These are phyloP conservation scores for Aphodius sticticus DNA, from an alignment of 2,888 invertebrate genomes.

Conservation along the genomic window DNA sequence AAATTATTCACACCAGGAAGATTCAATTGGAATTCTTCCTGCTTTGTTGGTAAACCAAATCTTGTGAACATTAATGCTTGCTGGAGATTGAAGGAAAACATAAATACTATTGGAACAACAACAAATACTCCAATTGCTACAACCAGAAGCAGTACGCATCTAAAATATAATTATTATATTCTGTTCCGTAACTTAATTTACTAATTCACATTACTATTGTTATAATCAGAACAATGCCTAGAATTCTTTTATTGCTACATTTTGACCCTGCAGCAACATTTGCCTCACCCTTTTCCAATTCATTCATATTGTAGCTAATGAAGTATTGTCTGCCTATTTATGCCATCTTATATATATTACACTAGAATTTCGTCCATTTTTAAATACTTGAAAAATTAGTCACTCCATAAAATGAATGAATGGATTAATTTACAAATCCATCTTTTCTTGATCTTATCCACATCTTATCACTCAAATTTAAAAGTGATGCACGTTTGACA, in stretches of 20 bases:
- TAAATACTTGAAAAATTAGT: not conserved
- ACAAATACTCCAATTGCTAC: constrained; percentile 63
- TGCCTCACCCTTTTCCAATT: not conserved
- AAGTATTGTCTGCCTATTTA: not conserved
- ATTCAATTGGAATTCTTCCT: constrained; percentile 18
- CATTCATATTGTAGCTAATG: not conserved
- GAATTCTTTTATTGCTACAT: not conserved
- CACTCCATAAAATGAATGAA: not conserved
- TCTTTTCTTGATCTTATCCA: not conserved
- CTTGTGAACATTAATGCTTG: constrained; percentile 60
- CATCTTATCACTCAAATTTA: not conserved
- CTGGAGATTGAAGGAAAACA: constrained; percentile 72
- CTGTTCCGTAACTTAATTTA: not conserved
- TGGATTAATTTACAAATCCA: not conserved
- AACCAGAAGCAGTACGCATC: constrained; percentile 29
- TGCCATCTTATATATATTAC: not conserved
- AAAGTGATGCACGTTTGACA: not conserved
- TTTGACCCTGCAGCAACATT: not conserved
- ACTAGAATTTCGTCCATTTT: not conserved
- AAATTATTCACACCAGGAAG: constrained; percentile 68
- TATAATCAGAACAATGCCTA: constrained; percentile 11
- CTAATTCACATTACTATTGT: constrained; percentile 11
- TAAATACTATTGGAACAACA: constrained; percentile 72
- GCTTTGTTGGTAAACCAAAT: constrained; percentile 30
- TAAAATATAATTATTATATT: constrained; percentile 21